Conservation (phyloP, 2,888 invertebrate genomes). For the Meghimatium bilineatum region DNA sequence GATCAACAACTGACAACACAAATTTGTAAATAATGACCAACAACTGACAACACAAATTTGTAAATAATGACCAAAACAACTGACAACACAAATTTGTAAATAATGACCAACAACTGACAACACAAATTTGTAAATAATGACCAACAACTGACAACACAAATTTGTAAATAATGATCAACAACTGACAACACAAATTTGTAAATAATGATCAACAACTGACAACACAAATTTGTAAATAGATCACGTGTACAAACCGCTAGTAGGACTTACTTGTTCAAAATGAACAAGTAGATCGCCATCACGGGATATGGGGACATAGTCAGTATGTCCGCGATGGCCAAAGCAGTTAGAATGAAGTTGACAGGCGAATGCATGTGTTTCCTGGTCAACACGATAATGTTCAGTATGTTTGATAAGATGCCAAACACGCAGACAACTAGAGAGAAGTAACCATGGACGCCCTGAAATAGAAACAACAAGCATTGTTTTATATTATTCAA, state of each 20-base stretch:
- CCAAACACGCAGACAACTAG: slow-evolving; percentile 93
- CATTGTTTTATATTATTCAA: no score
- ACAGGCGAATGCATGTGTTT: slow-evolving; percentile 93
- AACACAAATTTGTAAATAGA: not conserved
- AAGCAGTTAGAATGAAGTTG: slow-evolving; percentile 89
- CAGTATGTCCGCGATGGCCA: slow-evolving; percentile 92
- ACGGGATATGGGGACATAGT: slow-evolving; percentile 92
- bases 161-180: no score
- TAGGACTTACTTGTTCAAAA: slow-evolving; percentile 54
- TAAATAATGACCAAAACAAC: no score
- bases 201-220: no score
- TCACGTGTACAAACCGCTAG: not conserved
- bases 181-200: no score
- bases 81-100: no score
- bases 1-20: no score
- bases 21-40: no score
- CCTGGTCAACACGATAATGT: slow-evolving; percentile 90
- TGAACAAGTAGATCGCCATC: slow-evolving; percentile 72
- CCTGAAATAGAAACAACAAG: slow-evolving; percentile 31
- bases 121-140: no score
- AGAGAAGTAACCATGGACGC: slow-evolving; percentile 89
- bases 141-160: no score
- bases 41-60: no score
- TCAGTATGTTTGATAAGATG: slow-evolving; percentile 91
- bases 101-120: no score